Evolutionary conservation across 30 jellyfish, hydroid and myxozoan genomes (phyloP), one percentile per base, ranked within the genome.

Genomic region (Catostylus mosaicus): DNA sequence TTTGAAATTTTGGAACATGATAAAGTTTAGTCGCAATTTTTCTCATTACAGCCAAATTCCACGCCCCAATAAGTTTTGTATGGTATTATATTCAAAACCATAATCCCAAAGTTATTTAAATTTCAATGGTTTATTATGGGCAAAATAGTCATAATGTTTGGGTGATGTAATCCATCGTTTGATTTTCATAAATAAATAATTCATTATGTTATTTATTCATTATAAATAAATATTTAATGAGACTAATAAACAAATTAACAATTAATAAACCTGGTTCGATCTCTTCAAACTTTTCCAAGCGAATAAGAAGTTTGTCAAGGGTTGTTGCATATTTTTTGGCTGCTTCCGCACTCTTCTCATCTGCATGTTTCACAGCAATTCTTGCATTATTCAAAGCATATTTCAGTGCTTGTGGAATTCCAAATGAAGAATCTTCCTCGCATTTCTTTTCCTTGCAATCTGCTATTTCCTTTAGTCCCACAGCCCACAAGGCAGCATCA

Each of bases 351-450:
- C 70, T 36, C n/a, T 57, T 56, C n/a, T 82, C 81, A 2, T 68
- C 56, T 1, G 37, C 80, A 37, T 82, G 74, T 47, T 70, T 70
- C 34, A 82, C 32, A 11, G 86, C 85, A 22, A 82, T 37, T 29
- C 92, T 68, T 27, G 92, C 92, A 70, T 82, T 82, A 62, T 82
- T 82, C 80, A 82, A 16, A 16, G 86, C 92, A 37, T 82, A 82
- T 30, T 68, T 70, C 70, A 67, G 50, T 2, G 80, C 86, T 43
- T 82, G 92, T 27, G 66, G 77, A 10, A 82, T 63, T 0, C 92
- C 92, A 10, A 23, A 6, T 18, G 38, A 43, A 40, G 73, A 20
- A 30, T 82, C 92, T 18, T 60, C 92, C 4, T 69, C 92, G 78
- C 85, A 82, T 26, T 70, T 61, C 9, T 71, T 73, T 2, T 37